Evolutionary conservation across 1,140 invertebrate species (phyloP).

Genomic region (Pseudoatta argentina): DNA sequence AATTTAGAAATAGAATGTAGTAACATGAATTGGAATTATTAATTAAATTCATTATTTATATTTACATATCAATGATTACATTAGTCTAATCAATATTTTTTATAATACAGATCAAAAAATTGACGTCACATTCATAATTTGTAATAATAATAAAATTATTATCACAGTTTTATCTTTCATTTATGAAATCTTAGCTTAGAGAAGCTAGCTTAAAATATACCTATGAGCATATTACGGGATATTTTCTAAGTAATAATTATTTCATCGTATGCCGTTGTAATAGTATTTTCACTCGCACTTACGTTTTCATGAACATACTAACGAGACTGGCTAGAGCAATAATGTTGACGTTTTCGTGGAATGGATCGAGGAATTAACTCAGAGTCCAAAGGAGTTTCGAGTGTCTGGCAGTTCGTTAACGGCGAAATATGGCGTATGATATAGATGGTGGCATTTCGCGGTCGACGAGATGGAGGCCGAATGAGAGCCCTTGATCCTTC

Average conservation of each 20-base stretch:
- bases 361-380: conserved; percentile 56
- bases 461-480: conserved; percentile 35
- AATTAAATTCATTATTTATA: not conserved
- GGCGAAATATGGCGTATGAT: conserved; percentile 61
- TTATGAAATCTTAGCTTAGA: not conserved
- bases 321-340: conserved; percentile 37
- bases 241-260: conserved; percentile 25
- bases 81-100: not conserved
- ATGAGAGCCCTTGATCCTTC: conserved; percentile 68
- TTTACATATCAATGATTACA: not conserved
- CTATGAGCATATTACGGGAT: not conserved
- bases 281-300: conserved; percentile 17
- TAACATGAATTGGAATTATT: not conserved
- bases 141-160: not conserved
- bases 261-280: conserved; percentile 5
- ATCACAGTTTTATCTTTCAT: not conserved
- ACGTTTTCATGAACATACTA: conserved; percentile 40
- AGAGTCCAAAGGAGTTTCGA: conserved; percentile 49
- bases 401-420: conserved; percentile 68
- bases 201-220: not conserved
- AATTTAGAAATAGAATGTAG: not conserved
- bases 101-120: conserved; percentile 1
- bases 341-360: conserved; percentile 35
- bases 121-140: not conserved
- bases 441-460: conserved; percentile 38